Base-by-base conservation (phyloP, 2,888 invertebrate genomes). In the Odontomyia ornata region DNA sequence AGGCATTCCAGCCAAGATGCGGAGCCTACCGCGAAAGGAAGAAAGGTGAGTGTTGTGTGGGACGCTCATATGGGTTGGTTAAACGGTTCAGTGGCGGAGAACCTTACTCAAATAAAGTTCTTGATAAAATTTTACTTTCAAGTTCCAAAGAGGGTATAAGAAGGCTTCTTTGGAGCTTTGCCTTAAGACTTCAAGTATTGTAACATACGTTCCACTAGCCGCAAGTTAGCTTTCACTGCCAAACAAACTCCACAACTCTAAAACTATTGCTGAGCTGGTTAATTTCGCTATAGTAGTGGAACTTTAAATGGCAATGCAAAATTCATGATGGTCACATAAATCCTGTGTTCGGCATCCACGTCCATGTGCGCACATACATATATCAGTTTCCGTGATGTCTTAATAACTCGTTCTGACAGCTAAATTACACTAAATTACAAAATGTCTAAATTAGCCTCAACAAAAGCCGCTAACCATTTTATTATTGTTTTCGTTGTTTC, bases 381-480 rank as follows among this genome's bases (percentile, higher is more conserved):
- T 64, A 47, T 75, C 65, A 75, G 75, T 46, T 75, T 75, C 78
- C 78, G 79, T 80, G 79, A 80, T 80, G 77, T 77, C 80, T 79
- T 80, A 81, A 81, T 80, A 81, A 79, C 80, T 80, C 76, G 79
- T 79, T 80, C 78, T 80, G 80, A 81, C 80, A 81, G 80, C 79
- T 79, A 81, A 81, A 81, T 81, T 81, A 81, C 79, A 80, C 79
- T 79, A 81, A 81, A 81, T 81, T 81, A 80, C 80, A 79, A 80
- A 80, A 79, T 79, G 78, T 79, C 80, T 80, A 80, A 80, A 80
- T 80, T 80, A 80, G 77, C 79, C 75, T 76, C 77, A 78, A 77
- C 78, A 77, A 79, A 25, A 79, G 77, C 80, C 80, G 80, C 80
- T 80, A 80, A 80, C 79, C 79, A 80, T 79, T 80, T 80, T 79